Percentiles rank a stretch among this genome's conserved stretches.
Conservation (phyloP, 2,113 vertebrate genomes). For the Tapirus terrestris region DNA sequence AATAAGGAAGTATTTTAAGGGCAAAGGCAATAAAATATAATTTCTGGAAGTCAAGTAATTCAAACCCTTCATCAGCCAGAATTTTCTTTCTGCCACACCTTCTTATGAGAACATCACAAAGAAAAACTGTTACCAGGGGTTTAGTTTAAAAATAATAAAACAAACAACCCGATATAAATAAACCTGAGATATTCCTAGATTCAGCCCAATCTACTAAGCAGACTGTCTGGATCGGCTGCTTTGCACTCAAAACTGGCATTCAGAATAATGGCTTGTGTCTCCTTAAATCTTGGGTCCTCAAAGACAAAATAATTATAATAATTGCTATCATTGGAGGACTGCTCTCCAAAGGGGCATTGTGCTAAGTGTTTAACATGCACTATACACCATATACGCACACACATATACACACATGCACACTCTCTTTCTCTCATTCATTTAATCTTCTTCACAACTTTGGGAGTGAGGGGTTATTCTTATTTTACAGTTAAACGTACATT, state of each 20-base stretch:
- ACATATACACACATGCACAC: background rate
- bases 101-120: slow-evolving; percentile 35
- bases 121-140: background rate
- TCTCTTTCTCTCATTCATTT: background rate
- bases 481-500: background rate
- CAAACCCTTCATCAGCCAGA: slow-evolving; percentile 35
- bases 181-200: background rate
- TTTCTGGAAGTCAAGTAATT: slow-evolving; percentile 28
- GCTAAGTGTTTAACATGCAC: background rate
- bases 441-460: background rate
- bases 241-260: slow-evolving; percentile 15
- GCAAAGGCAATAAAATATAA: slow-evolving; percentile 25
- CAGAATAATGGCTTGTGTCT: background rate
- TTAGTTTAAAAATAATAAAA: slow-evolving; percentile 33
- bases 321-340: background rate
- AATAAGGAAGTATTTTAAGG: background rate
- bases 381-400: background rate
- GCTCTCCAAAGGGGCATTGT: background rate
- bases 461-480: background rate
- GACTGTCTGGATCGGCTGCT: background rate
- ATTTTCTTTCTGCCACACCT: background rate
- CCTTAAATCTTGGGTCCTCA: slow-evolving; percentile 9
- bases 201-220: background rate
- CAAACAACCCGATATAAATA: background rate
- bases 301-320: slow-evolving; percentile 10